Conservation (phyloP, 2,113 vertebrate genomes). For the Fregetta grallaria region DNA sequence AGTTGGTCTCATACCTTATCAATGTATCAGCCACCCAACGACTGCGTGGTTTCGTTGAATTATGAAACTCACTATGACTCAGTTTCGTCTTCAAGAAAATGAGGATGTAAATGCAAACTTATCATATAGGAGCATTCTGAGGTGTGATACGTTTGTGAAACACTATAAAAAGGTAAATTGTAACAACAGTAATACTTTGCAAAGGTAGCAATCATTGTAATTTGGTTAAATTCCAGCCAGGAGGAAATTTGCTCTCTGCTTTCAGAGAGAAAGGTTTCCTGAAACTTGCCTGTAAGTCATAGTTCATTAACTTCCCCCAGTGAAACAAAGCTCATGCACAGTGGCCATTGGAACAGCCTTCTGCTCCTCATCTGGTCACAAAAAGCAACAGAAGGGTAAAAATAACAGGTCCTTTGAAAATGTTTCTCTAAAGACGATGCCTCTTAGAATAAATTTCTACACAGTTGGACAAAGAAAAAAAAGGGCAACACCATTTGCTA, state of each 20-base stretch:
- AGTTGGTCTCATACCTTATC: not conserved
- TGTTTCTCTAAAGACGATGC: not conserved
- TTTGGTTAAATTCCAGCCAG: not conserved
- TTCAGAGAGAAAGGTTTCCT: not conserved
- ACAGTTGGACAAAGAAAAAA: conserved; percentile 10
- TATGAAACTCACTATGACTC: not conserved
- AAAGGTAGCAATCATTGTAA: not conserved
- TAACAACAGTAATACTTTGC: not conserved
- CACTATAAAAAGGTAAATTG: not conserved
- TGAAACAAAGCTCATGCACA: not conserved
- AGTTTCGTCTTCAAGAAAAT: not conserved
- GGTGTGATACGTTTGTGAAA: not conserved
- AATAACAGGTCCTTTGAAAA: conserved; percentile 31
- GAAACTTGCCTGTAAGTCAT: not conserved
- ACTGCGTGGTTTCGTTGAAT: not conserved
- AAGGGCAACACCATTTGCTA: conserved; percentile 8
- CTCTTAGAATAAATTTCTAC: conserved; percentile 49
- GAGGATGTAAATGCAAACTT: not conserved
- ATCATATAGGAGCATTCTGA: not conserved
- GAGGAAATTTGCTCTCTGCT: not conserved
- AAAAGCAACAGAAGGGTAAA: conserved; percentile 36
- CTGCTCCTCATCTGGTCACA: not conserved
- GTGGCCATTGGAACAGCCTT: not conserved
- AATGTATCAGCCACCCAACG: not conserved
- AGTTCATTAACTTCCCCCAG: not conserved